Percentiles rank a stretch among this genome's conserved stretches.
Evolutionary conservation across 2,797 vertebrate species (phyloP).

Genomic region (Dallia pectoralis): DNA sequence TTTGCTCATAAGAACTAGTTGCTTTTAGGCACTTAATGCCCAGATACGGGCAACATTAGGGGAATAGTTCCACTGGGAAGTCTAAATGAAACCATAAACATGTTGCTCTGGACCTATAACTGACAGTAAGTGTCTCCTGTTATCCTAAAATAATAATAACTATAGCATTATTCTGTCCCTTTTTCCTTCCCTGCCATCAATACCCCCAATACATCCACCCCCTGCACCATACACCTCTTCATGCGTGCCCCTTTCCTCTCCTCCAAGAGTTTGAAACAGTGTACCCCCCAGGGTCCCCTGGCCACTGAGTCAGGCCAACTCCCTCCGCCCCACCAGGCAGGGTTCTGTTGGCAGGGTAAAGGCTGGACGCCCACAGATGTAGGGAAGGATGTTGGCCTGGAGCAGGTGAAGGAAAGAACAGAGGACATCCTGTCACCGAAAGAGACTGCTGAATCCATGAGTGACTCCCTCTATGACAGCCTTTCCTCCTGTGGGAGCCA

Average conservation of each 20-base stretch:
- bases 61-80: neutral
- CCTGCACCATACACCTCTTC: neutral
- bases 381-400: slow-evolving; percentile 72
- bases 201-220: neutral
- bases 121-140: neutral
- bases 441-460: slow-evolving; percentile 81
- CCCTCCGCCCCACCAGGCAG: slow-evolving; percentile 40
- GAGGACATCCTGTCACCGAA: slow-evolving; percentile 52
- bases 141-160: slow-evolving; percentile 3
- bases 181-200: neutral
- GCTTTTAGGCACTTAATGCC: too few species aligned
- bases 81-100: slow-evolving; percentile 1
- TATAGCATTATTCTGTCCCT: neutral
- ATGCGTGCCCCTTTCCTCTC: neutral
- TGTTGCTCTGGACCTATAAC: neutral
- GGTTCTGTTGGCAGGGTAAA: slow-evolving; percentile 59
- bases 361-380: slow-evolving; percentile 71
- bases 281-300: slow-evolving; percentile 21
- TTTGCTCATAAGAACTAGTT: too few species aligned
- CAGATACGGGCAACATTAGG: too few species aligned
- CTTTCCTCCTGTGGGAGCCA: slow-evolving; percentile 85
- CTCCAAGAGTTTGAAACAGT: slow-evolving; percentile 37
- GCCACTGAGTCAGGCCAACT: slow-evolving; percentile 28
- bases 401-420: slow-evolving; percentile 64
- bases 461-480: slow-evolving; percentile 83